Evolutionary conservation across 2,797 vertebrate genomes (phyloP), one percentile per base, ranked within the genome.

Genomic region (Sphenodon punctatus): DNA sequence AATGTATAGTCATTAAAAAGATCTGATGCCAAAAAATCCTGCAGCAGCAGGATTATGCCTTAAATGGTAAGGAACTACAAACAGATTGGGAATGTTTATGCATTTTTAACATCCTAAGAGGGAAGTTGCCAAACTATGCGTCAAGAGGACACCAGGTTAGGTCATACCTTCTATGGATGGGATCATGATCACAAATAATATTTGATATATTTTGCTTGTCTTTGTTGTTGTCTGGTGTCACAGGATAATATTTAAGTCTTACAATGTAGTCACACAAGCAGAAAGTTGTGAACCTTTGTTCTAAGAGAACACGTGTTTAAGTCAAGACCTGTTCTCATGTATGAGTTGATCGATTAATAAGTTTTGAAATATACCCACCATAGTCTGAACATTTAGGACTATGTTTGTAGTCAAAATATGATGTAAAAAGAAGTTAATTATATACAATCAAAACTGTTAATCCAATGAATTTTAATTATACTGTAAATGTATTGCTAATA

Each of bases 331-430:
- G n/a, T 15, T 45, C 45, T 45, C 22, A 3, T 10, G 9, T 22
- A 45, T 45, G 42, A 15, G 16, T 42, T 42, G 48, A 49, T 84
- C 42, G 45, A 72, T 53, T 73, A 30, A 66, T 25, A 25, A 22
- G 53, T 59, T 69, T 49, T 84, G 67, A 72, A 36, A 76, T n/a
- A 67, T 56, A 78, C 46, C 43, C 73, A 19, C 7, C 23, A 48
- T 46, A 20, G n/a, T 51, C 34, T 43, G 15, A 23, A 32, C 23
- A 34, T 63, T 73, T 84, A 74, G 53, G 30, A 82, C 71, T 64
- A 46, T 80, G 80, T 80, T 51, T 78, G 73, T 78, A 86, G 59
- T 66, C 41, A 70, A n/a, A n/a, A n/a, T 60, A 86, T 51, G 49
- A 12, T n/a, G 25, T 15, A n/a, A 1, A 49, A n/a, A n/a, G 49